Base-by-base conservation (phyloP, 2,113 vertebrate genomes). In the Boulengeromyrus knoepffleri region DNA sequence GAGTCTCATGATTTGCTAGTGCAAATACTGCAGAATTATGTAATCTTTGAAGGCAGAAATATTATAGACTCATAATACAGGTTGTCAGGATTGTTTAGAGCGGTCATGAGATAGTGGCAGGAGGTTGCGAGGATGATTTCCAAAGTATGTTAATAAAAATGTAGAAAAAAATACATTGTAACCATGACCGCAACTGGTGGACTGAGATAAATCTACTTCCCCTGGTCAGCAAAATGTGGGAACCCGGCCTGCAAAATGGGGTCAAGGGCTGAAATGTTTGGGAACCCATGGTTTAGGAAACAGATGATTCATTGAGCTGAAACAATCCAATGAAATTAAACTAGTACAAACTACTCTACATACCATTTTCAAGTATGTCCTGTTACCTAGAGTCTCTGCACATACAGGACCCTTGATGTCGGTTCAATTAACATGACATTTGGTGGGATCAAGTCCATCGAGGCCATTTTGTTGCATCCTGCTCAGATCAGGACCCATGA, bases 361-460 rank as follows among this genome's bases (percentile, higher is more conserved):
- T 39, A 80, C 17, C 31, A 42, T 42, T 6, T 77, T 36, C 70
- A 42, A 19, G 74, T 42, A 17, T 5, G 0, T 19, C 42, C 31
- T 39, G 84, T 87, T 31, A 89, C 74, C n/a, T 27, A n/a, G 21
- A 45, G 15, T 53, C 24, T 87, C 47, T 46, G 85, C 47, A 39
- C 53, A 62, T 56, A 66, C 87, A 96, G 96, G 91, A 96, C 94
- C 21, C 92, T 96, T 39, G 95, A 96, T 89, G 92, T 95, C 50
- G 93, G 92, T 62, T 90, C 89, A 90, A 94, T 87, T 89, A 95
- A 95, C 87, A 91, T 96, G 93, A 95, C 94, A 15, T 90, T 96
- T 88, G 96, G 96, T 87, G 95, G 95, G 39, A 53, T 95, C 42
- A 96, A 93, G 91, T 94, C 92, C 27, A 89, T 93, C 88, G 94